phyloP scores from a whole-genome alignment of 2,888 invertebrate species.

The Ischnura elegans region DNA sequence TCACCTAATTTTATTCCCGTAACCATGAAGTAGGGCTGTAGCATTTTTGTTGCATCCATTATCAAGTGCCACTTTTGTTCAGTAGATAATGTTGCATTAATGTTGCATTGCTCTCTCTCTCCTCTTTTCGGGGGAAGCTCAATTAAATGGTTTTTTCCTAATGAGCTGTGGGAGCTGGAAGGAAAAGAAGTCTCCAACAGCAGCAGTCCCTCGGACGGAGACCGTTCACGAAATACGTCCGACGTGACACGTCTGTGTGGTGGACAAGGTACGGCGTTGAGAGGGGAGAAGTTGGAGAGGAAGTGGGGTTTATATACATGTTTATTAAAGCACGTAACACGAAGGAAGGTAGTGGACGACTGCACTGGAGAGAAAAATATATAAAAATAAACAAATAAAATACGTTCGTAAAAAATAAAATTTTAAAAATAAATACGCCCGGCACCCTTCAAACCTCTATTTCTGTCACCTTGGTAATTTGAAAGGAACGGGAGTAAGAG shows the following conservation, averaged over 20 bases:
- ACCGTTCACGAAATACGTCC: slow-evolving; percentile 4
- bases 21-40: no score
- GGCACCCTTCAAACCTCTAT: background rate
- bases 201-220: background rate
- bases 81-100: no score
- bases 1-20: no score
- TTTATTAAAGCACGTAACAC: background rate
- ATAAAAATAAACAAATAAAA: background rate
- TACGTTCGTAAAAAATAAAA: background rate
- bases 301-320: no score
- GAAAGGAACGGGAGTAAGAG: background rate
- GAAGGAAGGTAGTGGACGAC: background rate
- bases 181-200: background rate
- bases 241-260: background rate
- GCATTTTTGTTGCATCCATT: no score
- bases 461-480: background rate
- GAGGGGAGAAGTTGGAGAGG: no score
- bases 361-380: background rate
- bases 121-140: background rate
- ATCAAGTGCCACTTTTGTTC: no score
- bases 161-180: slow-evolving; percentile 6
- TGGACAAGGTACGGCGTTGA: no score
- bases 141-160: slow-evolving; percentile 35
- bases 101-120: no score
- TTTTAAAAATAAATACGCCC: background rate